These are phyloP conservation scores for Microtus richardsoni DNA, from an alignment of 2,113 vertebrate species.

Conservation along the genomic window DNA sequence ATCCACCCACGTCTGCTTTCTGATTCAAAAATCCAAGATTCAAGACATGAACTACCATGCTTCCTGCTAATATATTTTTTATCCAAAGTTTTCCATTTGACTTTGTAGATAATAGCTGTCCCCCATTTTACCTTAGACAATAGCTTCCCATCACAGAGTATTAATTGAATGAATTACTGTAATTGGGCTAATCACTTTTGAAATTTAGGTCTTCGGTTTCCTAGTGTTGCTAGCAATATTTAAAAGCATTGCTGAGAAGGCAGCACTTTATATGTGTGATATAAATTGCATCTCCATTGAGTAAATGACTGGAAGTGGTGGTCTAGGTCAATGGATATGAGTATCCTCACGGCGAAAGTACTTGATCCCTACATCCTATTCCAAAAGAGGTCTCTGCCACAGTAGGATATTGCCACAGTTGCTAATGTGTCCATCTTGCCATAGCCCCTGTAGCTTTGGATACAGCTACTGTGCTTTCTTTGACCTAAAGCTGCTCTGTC, in stretches of 20 bases:
- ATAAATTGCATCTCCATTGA: constrained; percentile 31
- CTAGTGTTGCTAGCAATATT: background rate
- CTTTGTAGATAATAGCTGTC: background rate
- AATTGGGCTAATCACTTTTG: background rate
- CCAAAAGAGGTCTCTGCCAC: background rate
- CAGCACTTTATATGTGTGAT: background rate
- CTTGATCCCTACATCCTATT: background rate
- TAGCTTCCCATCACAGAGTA: background rate
- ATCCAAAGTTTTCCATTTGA: background rate
- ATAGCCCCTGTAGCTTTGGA: background rate
- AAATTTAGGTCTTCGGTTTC: constrained; percentile 37
- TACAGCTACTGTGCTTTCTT: background rate
- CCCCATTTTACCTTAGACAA: background rate
- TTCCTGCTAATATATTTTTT: background rate
- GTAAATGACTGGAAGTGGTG: background rate
- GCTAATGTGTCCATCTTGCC: background rate
- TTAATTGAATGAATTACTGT: constrained; percentile 1
- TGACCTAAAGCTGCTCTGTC: constrained; percentile 36
- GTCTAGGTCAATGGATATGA: background rate
- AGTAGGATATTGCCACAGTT: background rate
- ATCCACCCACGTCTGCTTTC: background rate
- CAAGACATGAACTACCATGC: background rate
- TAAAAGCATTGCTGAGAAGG: constrained; percentile 24
- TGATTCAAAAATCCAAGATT: background rate
- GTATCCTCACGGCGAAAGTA: background rate